Evolutionary conservation across 2,113 vertebrate genomes (phyloP).

Genomic region (Spermophilus dauricus): DNA sequence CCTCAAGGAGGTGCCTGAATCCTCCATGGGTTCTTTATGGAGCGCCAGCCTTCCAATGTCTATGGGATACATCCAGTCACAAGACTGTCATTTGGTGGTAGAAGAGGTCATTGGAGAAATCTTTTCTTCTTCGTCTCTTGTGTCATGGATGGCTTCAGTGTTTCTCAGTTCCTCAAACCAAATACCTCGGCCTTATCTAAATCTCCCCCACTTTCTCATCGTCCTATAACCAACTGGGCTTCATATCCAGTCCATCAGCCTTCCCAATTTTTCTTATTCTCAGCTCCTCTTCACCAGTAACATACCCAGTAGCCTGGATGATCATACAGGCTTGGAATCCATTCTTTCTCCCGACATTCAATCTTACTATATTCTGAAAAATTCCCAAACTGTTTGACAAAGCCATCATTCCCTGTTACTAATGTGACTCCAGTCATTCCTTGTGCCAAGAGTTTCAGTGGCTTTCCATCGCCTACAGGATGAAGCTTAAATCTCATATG

Average conservation of each 20-base stretch:
- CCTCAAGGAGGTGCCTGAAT: not conserved
- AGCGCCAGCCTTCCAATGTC: not conserved
- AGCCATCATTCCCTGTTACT: not conserved
- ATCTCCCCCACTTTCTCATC: not conserved
- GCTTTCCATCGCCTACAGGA: not conserved
- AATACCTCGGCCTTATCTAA: not conserved
- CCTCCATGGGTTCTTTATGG: not conserved
- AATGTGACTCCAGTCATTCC: not conserved
- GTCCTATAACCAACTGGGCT: not conserved
- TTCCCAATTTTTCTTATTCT: not conserved
- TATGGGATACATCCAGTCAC: not conserved
- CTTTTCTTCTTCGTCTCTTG: not conserved
- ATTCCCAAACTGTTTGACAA: not conserved
- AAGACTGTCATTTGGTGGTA: not conserved
- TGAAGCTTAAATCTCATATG: not conserved
- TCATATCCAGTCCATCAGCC: not conserved
- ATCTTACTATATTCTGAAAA: not conserved
- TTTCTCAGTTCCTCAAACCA: not conserved
- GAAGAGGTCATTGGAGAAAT: not conserved
- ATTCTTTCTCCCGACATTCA: not conserved
- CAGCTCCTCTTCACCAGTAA: not conserved
- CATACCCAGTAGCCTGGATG: not conserved
- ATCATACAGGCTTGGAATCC: not conserved
- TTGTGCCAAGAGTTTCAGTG: not conserved
- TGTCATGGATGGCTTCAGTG: not conserved